phyloP scores from a whole-genome alignment of 2,113 vertebrate species.

The Theropithecus gelada region DNA sequence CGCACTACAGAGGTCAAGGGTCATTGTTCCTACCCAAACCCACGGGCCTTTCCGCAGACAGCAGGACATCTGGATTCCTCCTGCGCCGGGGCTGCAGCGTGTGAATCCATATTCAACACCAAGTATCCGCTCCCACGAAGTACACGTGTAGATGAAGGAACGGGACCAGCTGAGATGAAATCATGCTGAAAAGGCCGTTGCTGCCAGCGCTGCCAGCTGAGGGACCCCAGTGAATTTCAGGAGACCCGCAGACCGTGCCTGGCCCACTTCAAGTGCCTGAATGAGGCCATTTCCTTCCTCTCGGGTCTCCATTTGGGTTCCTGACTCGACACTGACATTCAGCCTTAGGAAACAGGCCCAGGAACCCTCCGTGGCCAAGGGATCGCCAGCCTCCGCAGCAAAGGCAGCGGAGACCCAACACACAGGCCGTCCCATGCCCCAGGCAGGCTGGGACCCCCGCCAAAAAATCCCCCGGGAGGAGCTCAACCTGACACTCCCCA shows the following conservation, averaged over 20 bases:
- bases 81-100: neutral
- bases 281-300: neutral
- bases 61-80: neutral
- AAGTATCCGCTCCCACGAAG: neutral
- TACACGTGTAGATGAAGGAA: neutral
- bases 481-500: neutral
- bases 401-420: neutral
- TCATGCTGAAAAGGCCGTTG: fast-evolving
- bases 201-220: fast-evolving
- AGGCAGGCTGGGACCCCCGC: neutral
- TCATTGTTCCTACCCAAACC: neutral
- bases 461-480: neutral
- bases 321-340: neutral
- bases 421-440: neutral
- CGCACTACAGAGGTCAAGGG: fast-evolving
- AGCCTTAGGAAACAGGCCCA: neutral
- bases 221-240: neutral
- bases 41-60: neutral
- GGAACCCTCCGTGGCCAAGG: neutral
- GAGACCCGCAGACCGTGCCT: fast-evolving
- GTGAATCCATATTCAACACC: neutral
- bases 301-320: neutral
- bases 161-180: neutral
- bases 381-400: neutral
- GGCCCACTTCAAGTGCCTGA: neutral